These are phyloP conservation scores for Etheostoma spectabile DNA, from an alignment of 2,113 vertebrate genomes.

Conservation along the genomic window DNA sequence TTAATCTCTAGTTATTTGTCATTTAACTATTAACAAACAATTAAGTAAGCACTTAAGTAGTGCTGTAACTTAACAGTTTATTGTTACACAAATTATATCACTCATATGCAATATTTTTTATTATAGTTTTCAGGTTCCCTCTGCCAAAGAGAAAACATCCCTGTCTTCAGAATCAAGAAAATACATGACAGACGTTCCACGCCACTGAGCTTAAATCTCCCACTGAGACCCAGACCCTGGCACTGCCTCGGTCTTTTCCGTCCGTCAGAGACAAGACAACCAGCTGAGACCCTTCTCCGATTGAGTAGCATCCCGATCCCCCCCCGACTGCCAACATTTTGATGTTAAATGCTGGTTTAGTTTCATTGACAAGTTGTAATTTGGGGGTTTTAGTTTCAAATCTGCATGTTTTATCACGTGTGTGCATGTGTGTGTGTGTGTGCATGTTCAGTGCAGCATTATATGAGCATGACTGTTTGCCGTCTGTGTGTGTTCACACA, in stretches of 20 bases:
- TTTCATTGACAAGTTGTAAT: conserved; percentile 45
- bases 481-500: conserved; percentile 45
- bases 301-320: conserved; percentile 16
- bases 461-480: conserved; percentile 46
- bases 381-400: conserved; percentile 52
- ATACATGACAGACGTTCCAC: conserved; percentile 34
- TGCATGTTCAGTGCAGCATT: conserved; percentile 12
- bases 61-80: too few relatives aligned
- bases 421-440: conserved; percentile 7
- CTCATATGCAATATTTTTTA: too few relatives aligned
- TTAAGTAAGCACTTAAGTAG: too few relatives aligned
- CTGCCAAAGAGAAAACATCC: conserved; percentile 48
- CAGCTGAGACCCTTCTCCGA: conserved; percentile 9
- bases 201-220: conserved; percentile 54
- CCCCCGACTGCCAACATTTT: conserved; percentile 25
- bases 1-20: too few relatives aligned
- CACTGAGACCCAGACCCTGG: conserved; percentile 35
- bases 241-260: conserved; percentile 13
- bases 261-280: conserved; percentile 19
- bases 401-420: conserved; percentile 49
- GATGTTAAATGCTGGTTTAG: conserved; percentile 55
- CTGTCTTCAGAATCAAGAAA: conserved; percentile 35
- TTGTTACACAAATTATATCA: too few relatives aligned
- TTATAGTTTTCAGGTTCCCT: conserved; percentile 9
- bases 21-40: too few relatives aligned